Evolutionary conservation across 2,797 vertebrate species (phyloP).

Genomic region (Pangasius sanitwongsei): DNA sequence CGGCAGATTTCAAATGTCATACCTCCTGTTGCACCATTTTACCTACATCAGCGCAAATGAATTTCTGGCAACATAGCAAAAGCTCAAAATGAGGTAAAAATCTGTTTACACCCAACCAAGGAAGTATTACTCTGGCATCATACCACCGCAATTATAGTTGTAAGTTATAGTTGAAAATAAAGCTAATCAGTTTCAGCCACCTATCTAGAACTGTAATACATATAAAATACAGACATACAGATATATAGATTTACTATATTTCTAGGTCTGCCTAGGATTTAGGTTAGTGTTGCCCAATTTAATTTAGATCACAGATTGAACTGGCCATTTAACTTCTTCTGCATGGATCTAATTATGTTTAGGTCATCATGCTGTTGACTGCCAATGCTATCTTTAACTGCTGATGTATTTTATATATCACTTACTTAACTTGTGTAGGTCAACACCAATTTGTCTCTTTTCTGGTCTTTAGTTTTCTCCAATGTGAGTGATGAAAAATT

Average conservation of each 20-base stretch:
- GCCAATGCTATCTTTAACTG: background rate
- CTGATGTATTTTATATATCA: background rate
- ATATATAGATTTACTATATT: background rate
- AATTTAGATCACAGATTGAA: background rate
- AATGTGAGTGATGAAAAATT: background rate
- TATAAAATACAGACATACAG: background rate
- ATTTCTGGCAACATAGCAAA: background rate
- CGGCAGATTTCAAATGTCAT: conserved; percentile 14
- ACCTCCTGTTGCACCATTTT: conserved; percentile 6
- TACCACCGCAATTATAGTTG: no score
- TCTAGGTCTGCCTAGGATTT: background rate
- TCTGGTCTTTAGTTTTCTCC: background rate
- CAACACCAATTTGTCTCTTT: background rate
- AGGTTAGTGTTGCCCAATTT: background rate
- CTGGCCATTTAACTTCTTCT: background rate
- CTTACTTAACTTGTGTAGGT: background rate
- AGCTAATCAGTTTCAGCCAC: background rate
- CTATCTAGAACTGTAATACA: background rate
- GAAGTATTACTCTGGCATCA: background rate
- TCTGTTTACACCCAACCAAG: background rate
- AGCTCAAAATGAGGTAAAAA: background rate
- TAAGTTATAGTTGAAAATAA: background rate
- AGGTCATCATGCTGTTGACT: background rate
- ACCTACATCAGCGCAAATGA: background rate
- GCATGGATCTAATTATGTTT: background rate